phyloP scores from a whole-genome alignment of 92 coral and sea anemone genomes.

The Umimayanthus kanabou region DNA sequence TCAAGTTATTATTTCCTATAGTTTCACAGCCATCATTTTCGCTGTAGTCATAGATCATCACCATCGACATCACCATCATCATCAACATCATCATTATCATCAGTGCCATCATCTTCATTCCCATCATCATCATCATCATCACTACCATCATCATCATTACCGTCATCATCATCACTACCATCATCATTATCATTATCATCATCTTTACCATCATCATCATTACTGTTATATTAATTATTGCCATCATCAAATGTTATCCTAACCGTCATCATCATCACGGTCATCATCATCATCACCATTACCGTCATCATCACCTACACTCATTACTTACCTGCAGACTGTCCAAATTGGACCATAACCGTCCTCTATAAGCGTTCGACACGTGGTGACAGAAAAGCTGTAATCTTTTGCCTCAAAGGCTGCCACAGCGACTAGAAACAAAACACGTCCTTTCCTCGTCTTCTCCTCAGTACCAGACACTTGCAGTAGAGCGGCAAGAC shows the following conservation, averaged over 20 bases:
- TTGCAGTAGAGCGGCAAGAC: slow-evolving; percentile 81
- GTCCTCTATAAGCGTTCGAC: slow-evolving; percentile 70
- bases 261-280: no score
- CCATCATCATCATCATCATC: background rate
- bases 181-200: no score
- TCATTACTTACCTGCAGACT: slow-evolving; percentile 75
- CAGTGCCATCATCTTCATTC: background rate
- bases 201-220: no score
- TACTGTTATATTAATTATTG: no score
- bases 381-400: slow-evolving; percentile 62
- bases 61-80: background rate
- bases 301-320: background rate
- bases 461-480: slow-evolving; percentile 88
- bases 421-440: slow-evolving; percentile 74
- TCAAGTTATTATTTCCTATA: no score
- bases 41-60: background rate
- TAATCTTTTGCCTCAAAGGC: slow-evolving; percentile 72
- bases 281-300: no score
- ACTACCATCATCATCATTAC: no score
- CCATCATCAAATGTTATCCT: no score
- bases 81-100: background rate
- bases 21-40: background rate
- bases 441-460: slow-evolving; percentile 83
- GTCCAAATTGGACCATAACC: slow-evolving; percentile 79
- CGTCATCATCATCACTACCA: no score